Percentiles rank a stretch among this genome's conserved stretches.
Evolutionary conservation across 35 echinoderm and acorn worm species (phyloP).

Genomic region (Ophioderma brevispina): DNA sequence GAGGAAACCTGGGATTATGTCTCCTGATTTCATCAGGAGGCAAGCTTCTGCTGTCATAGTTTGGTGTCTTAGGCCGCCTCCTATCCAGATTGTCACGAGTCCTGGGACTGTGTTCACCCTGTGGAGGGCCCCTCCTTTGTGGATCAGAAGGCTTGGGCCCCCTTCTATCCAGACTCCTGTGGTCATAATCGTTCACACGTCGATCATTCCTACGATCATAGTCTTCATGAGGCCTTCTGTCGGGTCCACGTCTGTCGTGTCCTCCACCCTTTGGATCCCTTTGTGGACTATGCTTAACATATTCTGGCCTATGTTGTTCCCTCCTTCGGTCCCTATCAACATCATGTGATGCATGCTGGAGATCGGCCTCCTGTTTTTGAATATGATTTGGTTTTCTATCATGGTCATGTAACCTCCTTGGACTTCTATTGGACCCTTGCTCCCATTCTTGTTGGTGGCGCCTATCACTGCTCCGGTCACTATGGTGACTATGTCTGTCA

Average conservation of each 20-base stretch:
- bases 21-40: constrained; percentile 8
- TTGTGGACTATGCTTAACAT: not conserved
- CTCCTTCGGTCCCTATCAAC: not conserved
- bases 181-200: not conserved
- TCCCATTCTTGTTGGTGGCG: constrained; percentile 1
- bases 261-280: not conserved
- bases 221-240: not conserved
- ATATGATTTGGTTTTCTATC: not conserved
- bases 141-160: not conserved
- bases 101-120: not conserved
- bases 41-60: not conserved
- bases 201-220: not conserved
- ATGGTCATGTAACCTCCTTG: not conserved
- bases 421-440: not conserved
- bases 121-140: not conserved
- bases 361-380: not conserved
- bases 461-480: not conserved
- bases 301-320: not conserved
- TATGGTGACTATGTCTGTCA: not conserved
- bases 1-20: not conserved
- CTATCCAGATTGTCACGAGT: not conserved
- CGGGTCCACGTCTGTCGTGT: too few species aligned
- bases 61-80: not conserved
- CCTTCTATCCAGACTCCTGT: not conserved
- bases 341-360: not conserved